Percentiles rank a stretch among this genome's conserved stretches.
phyloP scores from a whole-genome alignment of 1,140 invertebrate genomes.

The Archivesica marissinica region DNA sequence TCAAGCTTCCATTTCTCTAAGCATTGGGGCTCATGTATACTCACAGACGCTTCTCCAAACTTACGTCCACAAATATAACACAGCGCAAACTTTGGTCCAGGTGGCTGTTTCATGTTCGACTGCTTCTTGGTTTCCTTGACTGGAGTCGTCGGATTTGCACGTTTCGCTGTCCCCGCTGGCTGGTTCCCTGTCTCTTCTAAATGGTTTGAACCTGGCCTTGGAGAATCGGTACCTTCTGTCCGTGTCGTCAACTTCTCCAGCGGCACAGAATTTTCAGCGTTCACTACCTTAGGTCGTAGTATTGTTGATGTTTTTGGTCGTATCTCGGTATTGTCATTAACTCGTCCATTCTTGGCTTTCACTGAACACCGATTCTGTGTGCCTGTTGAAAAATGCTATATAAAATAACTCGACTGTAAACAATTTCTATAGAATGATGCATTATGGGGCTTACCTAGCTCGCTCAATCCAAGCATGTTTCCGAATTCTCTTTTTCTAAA shows the following conservation, averaged over 20 bases:
- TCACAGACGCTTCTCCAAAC: slow-evolving; percentile 89
- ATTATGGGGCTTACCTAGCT: slow-evolving; percentile 43
- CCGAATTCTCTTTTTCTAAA: neutral
- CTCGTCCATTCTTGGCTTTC: neutral
- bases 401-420: slow-evolving; percentile 7
- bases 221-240: neutral
- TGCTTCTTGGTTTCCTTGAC: slow-evolving; percentile 54
- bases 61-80: slow-evolving; percentile 90
- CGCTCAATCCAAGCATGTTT: slow-evolving; percentile 46
- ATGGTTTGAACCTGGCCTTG: neutral
- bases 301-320: slow-evolving; percentile 68
- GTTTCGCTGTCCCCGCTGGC: neutral
- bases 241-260: slow-evolving; percentile 53
- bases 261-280: slow-evolving; percentile 46
- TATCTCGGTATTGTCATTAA: neutral
- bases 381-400: neutral
- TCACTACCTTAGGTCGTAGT: slow-evolving; percentile 67
- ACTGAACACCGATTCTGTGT: slow-evolving; percentile 4
- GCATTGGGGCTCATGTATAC: slow-evolving; percentile 91
- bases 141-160: neutral
- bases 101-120: slow-evolving; percentile 58
- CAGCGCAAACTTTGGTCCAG: slow-evolving; percentile 84
- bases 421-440: neutral
- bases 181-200: neutral
- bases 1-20: slow-evolving; percentile 90